Evolutionary conservation across 1,140 invertebrate species (phyloP), one percentile per base, ranked within the genome.

Genomic region (Drosophila tropicalis): DNA sequence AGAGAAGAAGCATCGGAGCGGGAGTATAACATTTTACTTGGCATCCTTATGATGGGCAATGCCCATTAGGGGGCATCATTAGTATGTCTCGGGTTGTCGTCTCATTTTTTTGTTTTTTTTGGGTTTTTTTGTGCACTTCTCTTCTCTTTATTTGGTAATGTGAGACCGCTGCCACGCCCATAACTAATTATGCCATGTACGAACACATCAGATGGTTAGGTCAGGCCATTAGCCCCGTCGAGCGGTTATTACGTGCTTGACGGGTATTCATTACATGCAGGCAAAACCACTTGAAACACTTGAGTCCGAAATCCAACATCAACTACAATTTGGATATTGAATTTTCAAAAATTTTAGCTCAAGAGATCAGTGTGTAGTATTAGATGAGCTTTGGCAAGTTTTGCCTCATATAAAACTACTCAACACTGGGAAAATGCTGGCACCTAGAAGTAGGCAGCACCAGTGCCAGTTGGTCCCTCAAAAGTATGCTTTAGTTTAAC

Each of bases 161-260:
- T 65, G 66, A 80, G 62, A 84, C 68, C 68, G 55, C 67, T 58
- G 66, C 40, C 65, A 76, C 81, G 76, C 66, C 76, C 76, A 70
- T 79, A 79, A 79, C 81, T 82, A 82, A 84, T 82, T 84, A 79
- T 75, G 65, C 62, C 81, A 55, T 15, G 54, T 13, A 60, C 40
- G 44, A 40, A 67, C 51, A n/a, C 12, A 40, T 60, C 54, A 70
- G 58, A 19, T 40, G 40, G 36, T 32, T 55, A 62, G 62, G 41
- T 32, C 29, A 56, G 47, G 19, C 69, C 79, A 72, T 81, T 75
- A 75, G 77, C 62, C 68, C 32, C 63, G 57, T 62, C 73, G 71
- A 67, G 63, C 72, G 63, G 62, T 58, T 58, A 34, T 41, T 60
- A 76, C 65, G 73, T 76, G 73, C 58, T 51, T 51, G 17, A 51